phyloP scores from a whole-genome alignment of 2,113 vertebrate genomes.

The Oreochromis tanganicae region DNA sequence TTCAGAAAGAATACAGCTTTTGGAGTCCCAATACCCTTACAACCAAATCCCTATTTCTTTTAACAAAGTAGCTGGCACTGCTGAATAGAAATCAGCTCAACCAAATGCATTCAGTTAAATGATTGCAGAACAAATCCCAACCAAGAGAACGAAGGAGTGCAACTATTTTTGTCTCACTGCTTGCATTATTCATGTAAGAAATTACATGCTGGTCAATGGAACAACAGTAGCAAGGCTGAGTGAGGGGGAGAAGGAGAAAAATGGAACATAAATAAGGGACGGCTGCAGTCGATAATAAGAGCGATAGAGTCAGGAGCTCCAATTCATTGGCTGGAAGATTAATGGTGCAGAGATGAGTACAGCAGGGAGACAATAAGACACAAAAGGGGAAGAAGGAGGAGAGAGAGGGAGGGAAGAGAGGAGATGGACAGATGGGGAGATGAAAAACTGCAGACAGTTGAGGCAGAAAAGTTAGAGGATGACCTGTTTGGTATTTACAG shows the following conservation, averaged over 20 bases:
- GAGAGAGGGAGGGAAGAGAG: not conserved
- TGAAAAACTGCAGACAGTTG: constrained; percentile 1
- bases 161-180: constrained; percentile 53
- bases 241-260: constrained; percentile 28
- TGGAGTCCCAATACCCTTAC: constrained; percentile 6
- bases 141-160: constrained; percentile 19
- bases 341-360: constrained; percentile 51
- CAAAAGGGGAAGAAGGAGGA: not conserved
- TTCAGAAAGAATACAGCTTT: constrained; percentile 28
- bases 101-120: constrained; percentile 22
- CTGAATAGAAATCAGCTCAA: constrained; percentile 28
- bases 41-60: constrained; percentile 18
- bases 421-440: constrained; percentile 1
- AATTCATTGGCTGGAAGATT: constrained; percentile 67
- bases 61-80: constrained; percentile 39
- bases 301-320: constrained; percentile 62
- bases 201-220: constrained; percentile 56
- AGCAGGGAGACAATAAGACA: constrained; percentile 36
- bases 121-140: constrained; percentile 46
- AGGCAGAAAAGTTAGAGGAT: not conserved
- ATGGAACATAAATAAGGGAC: constrained; percentile 64
- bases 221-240: constrained; percentile 39
- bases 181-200: constrained; percentile 69
- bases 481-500: not conserved
- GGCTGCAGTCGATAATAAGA: constrained; percentile 56